Evolutionary conservation across 2,888 invertebrate genomes (phyloP), one percentile per base, ranked within the genome.

Genomic region (Ligdia adustata): DNA sequence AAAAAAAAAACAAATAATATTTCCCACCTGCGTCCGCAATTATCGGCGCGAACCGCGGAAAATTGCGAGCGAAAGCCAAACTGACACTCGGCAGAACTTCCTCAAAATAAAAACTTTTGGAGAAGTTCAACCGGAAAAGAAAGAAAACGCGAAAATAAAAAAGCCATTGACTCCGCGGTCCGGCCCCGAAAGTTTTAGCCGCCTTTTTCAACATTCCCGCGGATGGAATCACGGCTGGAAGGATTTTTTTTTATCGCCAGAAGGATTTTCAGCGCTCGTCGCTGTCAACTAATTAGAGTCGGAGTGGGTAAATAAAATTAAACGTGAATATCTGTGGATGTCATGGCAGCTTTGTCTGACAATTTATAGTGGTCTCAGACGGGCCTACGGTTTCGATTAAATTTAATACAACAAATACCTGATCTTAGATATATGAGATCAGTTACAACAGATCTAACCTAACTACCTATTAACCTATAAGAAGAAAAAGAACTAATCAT

Each of bases 71-170:
- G 79, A 79, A 85, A 81, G 82, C 77, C 83, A 77, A 85, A 85
- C 88, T 86, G 89, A 89, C 87, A 89, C 87, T 87, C 85, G 82
- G 72, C 75, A n/a, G 77, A 87, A 85, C 82, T 87, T 84, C 82
- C 82, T 78, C 82, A 77, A 86, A 87, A 85, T 82, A 87, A 87
- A 62, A 83, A 87, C 82, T 84, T n/a, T 86, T 76, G 73, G 66
- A 69, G 80, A 87, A 89, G 85, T 87, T 87, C 84, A 83, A 86
- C 79, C 86, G 87, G 87, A 84, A 86, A 79, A 78, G 82, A 78
- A 83, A 84, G 84, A 82, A 87, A 88, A 82, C 77, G 83, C 69
- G 77, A 76, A 84, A 88, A 88, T 85, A 88, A 89, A 88, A 87
- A 87, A 84, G 86, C 84, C 83, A 86, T 89, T 86, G 89, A 89